Evolutionary conservation across 2,113 vertebrate species (phyloP), one percentile per base, ranked within the genome.

Genomic region (Hylia prasina): DNA sequence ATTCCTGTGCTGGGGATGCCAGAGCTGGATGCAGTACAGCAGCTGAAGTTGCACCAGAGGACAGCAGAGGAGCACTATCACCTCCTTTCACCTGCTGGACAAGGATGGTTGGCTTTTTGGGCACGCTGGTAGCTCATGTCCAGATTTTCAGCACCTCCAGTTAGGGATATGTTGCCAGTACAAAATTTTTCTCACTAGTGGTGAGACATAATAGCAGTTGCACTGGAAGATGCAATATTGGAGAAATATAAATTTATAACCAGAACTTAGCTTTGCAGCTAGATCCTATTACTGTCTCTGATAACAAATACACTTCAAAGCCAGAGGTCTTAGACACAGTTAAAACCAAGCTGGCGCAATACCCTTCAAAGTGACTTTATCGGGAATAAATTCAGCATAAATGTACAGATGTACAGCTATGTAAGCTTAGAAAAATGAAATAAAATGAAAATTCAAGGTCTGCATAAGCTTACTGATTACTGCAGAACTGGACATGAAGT

Each of bases 361-460:
- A 61, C 0, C 9, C 18, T 75, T 73, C 56, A 10, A 63, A 69
- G 40, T 85, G 20, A 82, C 44, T 81, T 35, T 68, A 17, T 30
- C 54, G 72, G 23, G n/a, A 96, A 56, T 79, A 89, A 54, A 87
- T 48, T n/a, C 47, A 79, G 33, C 44, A 13, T n/a, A 84, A 68
- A 10, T 45, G 27, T 35, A 40, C 2, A 37, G 48, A 56, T 2
- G 2, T 82, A 76, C 7, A 79, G 20, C 9, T 56, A 44, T 23
- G 5, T 56, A 47, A 87, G 12, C 11, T 13, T 57, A 18, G 27
- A 63, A 63, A 22, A 93, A 70, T 47, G 21, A 81, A 89, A 51
- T 15, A 71, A 82, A 94, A 78, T 47, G 39, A 83, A 82, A 83
- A 70, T n/a, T 89, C 47, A 91, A 65, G 8, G 68, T 61, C 37